A percentile compares a stretch with the other conserved stretches of the same genome.
Conservation (phyloP, 2,888 invertebrate species). For the Gibbula magus region DNA sequence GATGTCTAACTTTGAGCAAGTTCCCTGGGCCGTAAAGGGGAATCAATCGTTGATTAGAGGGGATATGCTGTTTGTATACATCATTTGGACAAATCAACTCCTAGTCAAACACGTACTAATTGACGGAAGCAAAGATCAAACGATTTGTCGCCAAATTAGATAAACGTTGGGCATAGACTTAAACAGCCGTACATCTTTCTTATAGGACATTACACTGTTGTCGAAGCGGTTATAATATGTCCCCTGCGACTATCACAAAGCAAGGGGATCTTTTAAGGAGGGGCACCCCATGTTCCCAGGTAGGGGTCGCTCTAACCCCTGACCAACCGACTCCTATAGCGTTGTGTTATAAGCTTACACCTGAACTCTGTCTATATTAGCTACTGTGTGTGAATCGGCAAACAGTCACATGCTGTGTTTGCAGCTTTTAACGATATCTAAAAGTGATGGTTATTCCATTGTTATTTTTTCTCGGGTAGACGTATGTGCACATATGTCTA, state of each 20-base stretch:
- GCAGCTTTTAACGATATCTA: too few relatives aligned
- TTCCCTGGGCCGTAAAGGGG: too few relatives aligned
- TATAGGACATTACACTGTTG: not conserved
- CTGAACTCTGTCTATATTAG: too few relatives aligned
- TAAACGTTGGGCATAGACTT: conserved; percentile 6
- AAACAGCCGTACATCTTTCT: not conserved
- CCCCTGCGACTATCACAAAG: not conserved
- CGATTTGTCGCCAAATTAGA: conserved; percentile 20
- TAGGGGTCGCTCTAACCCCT: not conserved
- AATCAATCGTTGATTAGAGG: too few relatives aligned
- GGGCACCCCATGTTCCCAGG: not conserved
- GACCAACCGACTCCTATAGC: not conserved
- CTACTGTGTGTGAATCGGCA: too few relatives aligned
- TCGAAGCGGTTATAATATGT: conserved; percentile 1
- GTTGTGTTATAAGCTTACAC: not conserved
- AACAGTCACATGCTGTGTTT: too few relatives aligned
- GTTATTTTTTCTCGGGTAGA: too few relatives aligned
- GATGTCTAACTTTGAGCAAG: too few relatives aligned
- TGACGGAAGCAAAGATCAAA: not conserved
- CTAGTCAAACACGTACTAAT: not conserved
- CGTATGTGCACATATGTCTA: too few relatives aligned
- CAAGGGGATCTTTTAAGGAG: not conserved
- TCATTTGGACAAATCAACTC: too few relatives aligned
- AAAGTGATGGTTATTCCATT: too few relatives aligned
- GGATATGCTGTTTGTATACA: too few relatives aligned